Percentiles rank a stretch among this genome's conserved stretches.
Conservation (phyloP, 2,888 invertebrate species). For the Phortica magna region DNA sequence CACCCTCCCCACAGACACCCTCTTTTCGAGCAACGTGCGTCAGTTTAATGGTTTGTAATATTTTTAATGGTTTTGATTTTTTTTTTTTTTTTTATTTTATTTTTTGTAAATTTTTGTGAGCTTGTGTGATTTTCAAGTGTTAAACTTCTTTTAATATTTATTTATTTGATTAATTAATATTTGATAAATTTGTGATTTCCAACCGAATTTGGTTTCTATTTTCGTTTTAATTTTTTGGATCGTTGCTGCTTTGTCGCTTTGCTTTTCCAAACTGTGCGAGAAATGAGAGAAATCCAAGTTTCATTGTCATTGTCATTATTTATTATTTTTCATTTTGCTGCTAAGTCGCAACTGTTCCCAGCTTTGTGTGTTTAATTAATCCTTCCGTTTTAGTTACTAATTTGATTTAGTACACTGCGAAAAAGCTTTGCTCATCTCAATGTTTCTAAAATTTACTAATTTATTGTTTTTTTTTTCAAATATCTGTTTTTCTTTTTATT, state of each 20-base stretch:
- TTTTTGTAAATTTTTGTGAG: conserved; percentile 49
- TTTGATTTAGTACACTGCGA: conserved; percentile 41
- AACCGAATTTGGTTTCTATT: neutral
- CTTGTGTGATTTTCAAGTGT: conserved; percentile 9
- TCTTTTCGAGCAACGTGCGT: conserved; percentile 7
- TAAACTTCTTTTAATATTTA: neutral
- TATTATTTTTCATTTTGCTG: neutral
- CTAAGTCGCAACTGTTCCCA: neutral
- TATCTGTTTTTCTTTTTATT: neutral
- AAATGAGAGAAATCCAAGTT: conserved; percentile 1
- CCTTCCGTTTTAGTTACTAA: conserved; percentile 50
- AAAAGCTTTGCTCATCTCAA: neutral
- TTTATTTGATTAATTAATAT: neutral
- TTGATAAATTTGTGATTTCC: neutral
- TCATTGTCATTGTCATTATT: neutral
- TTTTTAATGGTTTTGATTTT: conserved; percentile 29
- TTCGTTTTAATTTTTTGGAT: neutral
- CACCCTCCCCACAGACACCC: neutral
- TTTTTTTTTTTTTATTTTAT: neutral
- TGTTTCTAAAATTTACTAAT: neutral
- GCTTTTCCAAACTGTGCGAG: neutral
- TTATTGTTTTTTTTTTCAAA: neutral
- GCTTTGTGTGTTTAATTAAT: conserved; percentile 44
- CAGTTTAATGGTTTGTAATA: conserved; percentile 64
- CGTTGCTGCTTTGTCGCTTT: neutral